A percentile compares a stretch with the other conserved stretches of the same genome.
Conservation (phyloP, 1,140 invertebrate genomes). For the Eubasilissa regina region DNA sequence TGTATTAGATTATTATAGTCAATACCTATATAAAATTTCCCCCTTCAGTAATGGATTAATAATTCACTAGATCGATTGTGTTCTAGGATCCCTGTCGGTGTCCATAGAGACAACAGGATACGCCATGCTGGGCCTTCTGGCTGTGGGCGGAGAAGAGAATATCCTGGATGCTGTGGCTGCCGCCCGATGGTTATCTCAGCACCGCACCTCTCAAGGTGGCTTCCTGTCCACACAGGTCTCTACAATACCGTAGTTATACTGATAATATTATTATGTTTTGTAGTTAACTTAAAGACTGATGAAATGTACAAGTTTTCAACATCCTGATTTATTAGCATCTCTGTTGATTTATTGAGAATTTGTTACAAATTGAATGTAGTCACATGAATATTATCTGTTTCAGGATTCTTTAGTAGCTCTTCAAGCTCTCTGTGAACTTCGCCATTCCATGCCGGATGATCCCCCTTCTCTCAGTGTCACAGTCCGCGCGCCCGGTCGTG, state of each 20-base stretch:
- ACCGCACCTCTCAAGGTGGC: slow-evolving; percentile 79
- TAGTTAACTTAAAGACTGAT: too few relatives aligned
- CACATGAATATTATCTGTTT: not conserved
- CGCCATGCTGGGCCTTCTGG: slow-evolving; percentile 75
- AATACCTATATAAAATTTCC: not conserved
- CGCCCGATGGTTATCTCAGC: slow-evolving; percentile 79
- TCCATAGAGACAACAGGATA: slow-evolving; percentile 83
- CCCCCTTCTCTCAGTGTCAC: slow-evolving; percentile 62
- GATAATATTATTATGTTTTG: not conserved
- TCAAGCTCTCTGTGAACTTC: slow-evolving; percentile 72
- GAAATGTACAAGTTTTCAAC: too few relatives aligned
- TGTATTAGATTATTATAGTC: not conserved
- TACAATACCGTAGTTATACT: not conserved
- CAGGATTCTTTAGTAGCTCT: slow-evolving; percentile 79
- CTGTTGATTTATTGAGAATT: not conserved
- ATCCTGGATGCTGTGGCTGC: slow-evolving; percentile 72
- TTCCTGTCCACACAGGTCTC: slow-evolving; percentile 78
- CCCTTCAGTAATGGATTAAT: not conserved
- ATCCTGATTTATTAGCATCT: too few relatives aligned
- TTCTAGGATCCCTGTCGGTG: slow-evolving; percentile 63
- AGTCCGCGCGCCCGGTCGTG: slow-evolving; percentile 51
- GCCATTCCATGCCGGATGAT: slow-evolving; percentile 56
- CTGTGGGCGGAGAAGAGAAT: slow-evolving; percentile 72
- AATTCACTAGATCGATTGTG: not conserved
- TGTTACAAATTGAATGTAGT: not conserved